Evolutionary conservation across 2,113 vertebrate genomes (phyloP).

Genomic region (Carassius gibelio): DNA sequence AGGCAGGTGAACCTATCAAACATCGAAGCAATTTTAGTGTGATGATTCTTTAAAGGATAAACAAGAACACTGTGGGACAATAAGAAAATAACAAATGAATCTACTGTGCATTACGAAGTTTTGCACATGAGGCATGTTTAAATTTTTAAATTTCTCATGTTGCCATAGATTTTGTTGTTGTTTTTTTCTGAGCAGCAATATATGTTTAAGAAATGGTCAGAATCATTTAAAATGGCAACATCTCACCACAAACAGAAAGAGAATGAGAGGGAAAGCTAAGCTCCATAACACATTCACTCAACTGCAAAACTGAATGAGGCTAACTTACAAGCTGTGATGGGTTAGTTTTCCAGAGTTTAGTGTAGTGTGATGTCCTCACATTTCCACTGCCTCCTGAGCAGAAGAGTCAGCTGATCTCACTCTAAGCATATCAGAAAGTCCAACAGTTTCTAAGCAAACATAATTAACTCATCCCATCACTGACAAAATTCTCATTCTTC

Average conservation of each 20-base stretch:
- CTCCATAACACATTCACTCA: constrained; percentile 2
- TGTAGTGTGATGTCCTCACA: constrained; percentile 15
- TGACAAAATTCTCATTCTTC: not conserved
- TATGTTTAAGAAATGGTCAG: not conserved
- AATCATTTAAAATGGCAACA: constrained; percentile 4
- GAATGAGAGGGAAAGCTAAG: constrained; percentile 7
- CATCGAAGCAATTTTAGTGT: not conserved
- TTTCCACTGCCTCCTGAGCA: not conserved
- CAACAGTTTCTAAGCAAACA: not conserved
- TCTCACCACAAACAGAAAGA: not conserved
- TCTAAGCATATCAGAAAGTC: not conserved
- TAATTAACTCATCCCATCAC: not conserved
- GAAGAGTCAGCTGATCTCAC: not conserved
- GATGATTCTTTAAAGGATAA: not conserved
- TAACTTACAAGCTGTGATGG: constrained; percentile 54
- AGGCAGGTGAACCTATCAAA: not conserved
- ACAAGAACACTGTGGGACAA: not conserved
- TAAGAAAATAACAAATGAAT: not conserved
- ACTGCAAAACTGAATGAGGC: constrained; percentile 23
- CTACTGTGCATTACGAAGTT: not conserved
- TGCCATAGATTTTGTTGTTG: not conserved
- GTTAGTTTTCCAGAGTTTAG: constrained; percentile 8
- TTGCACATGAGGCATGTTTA: constrained; percentile 39
- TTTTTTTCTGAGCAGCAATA: constrained; percentile 14
- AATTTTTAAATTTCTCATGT: not conserved